Evolutionary conservation across 2,888 invertebrate genomes (phyloP), one percentile per base, ranked within the genome.

Genomic region (Dynastes tityus): DNA sequence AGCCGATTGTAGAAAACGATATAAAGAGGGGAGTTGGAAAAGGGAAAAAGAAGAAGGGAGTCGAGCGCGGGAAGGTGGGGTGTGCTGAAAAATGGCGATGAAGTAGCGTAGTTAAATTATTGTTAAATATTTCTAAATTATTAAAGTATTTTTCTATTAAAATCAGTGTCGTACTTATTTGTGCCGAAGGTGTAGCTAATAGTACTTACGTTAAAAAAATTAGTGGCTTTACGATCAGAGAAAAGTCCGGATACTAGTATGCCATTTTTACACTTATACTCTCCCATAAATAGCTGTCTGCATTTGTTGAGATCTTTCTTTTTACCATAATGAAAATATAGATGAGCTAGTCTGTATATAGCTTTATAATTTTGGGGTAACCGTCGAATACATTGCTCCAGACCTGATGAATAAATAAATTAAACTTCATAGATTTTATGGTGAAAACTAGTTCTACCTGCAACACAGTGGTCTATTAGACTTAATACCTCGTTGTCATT

Each of bases 291-390:
- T 0, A 96, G 89, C 84, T 95, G 93, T 83, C 93, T 92, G 84
- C 94, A 94, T 85, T 93, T 92, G 77, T 91, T 91, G 37, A 94
- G 90, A 85, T 95, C 92, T 85, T 92, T 93, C 64, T 93, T 91
- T 77, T 91, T 90, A 85, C 93, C 93, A 40, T 90, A 89, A 83
- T 94, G 92, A 86, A 94, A 94, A 88, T 94, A 97, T 85, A 96
- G 94, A 87, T 96, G 94, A 1, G 96, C 95, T 73, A 98, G 89
- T 82, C 97, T 92, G 88, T 97, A 98, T 75, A 97, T 91, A 0
- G 97, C 96, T 89, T 98, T 98, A 88, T 97, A 98, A 88, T 98
- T 97, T 83, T 96, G 96, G 0, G 97, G 94, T 87, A 97, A 96
- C 67, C 98, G 91, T 68, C 93, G 91, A 6, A 96, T 92, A 85